Percentiles rank a stretch among this genome's conserved stretches.
phyloP scores from a whole-genome alignment of 2,113 vertebrate species.

The Oplegnathus fasciatus region DNA sequence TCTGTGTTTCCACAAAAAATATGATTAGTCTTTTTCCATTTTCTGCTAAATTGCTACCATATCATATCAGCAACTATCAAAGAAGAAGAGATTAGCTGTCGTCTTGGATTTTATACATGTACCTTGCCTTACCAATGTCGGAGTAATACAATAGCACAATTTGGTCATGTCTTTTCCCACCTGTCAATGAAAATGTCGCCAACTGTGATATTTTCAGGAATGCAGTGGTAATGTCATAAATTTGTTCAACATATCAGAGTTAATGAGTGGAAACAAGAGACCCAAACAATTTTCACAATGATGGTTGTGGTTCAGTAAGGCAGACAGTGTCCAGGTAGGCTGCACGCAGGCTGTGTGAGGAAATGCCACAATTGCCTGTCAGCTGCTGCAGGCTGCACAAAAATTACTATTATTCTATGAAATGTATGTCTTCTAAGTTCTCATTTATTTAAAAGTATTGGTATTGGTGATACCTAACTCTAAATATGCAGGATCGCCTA shows the following conservation, averaged over 20 bases:
- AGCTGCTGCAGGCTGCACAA: neutral
- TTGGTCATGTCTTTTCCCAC: neutral
- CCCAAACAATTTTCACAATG: neutral
- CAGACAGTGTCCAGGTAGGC: neutral
- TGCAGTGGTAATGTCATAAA: neutral
- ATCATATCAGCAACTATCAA: neutral
- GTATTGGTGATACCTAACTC: neutral
- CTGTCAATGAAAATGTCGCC: constrained; percentile 1
- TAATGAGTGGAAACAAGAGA: constrained; percentile 10
- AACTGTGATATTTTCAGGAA: constrained; percentile 4
- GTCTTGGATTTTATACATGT: neutral
- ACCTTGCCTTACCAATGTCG: neutral
- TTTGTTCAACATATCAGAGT: constrained; percentile 9
- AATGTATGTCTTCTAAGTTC: neutral
- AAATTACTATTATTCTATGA: neutral
- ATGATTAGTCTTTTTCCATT: neutral
- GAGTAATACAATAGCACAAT: neutral
- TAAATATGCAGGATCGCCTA: neutral
- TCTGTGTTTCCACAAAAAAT: neutral
- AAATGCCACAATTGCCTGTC: neutral
- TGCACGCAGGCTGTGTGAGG: neutral
- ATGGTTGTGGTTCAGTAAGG: neutral
- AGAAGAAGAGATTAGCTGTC: neutral
- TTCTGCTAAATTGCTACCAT: neutral
- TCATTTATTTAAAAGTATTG: neutral